Percentiles rank a stretch among this genome's conserved stretches.
These are phyloP conservation scores for Cryptus viduatorius DNA, from an alignment of 2,888 invertebrate genomes.

Conservation along the genomic window DNA sequence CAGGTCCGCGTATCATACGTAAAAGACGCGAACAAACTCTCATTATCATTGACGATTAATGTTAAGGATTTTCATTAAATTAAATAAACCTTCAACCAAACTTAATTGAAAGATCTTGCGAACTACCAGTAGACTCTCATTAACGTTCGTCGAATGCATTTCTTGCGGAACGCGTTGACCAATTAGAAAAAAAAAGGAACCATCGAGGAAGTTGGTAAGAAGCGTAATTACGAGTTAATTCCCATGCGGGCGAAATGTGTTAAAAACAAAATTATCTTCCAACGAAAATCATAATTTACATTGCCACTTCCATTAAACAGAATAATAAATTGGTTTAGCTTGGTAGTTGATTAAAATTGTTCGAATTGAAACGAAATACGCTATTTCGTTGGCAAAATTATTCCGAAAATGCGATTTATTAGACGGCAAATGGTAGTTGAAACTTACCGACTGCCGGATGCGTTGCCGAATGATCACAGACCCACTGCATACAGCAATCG, in stretches of 20 bases:
- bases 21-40: conserved; percentile 3
- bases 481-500: conserved; percentile 95
- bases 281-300: not conserved
- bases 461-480: conserved; percentile 79
- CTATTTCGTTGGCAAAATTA: not conserved
- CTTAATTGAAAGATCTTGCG: not conserved
- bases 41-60: not conserved
- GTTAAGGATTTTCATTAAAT: not conserved
- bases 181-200: not conserved
- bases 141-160: not conserved
- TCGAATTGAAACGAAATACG: not conserved
- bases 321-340: not conserved
- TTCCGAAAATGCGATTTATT: too few relatives aligned
- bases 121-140: not conserved
- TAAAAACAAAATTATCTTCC: not conserved
- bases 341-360: not conserved
- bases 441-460: conserved; percentile 71
- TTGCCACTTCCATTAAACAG: not conserved
- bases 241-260: conserved; percentile 10
- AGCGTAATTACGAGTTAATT: not conserved
- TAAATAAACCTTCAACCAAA: not conserved
- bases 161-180: not conserved
- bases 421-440: not conserved
- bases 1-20: conserved; percentile 74
- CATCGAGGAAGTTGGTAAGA: not conserved